A percentile compares a stretch with the other conserved stretches of the same genome.
Evolutionary conservation across 2,888 invertebrate species (phyloP).

Genomic region (Lochmaea crataegi): DNA sequence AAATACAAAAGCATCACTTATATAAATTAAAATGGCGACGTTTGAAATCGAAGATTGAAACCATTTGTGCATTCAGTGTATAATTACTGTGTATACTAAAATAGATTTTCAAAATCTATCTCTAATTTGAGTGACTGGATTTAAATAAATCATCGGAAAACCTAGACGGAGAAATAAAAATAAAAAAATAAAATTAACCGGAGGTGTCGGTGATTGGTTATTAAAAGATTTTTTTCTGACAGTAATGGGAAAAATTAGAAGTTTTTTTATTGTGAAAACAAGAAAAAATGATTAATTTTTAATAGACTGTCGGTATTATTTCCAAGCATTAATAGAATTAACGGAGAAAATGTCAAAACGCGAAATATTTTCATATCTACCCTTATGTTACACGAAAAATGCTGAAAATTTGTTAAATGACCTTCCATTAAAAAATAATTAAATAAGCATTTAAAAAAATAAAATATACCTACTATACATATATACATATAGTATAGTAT

Average conservation of each 20-base stretch:
- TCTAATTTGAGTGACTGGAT: slow-evolving; percentile 55
- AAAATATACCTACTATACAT: too few species aligned
- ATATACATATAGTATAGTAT: too few species aligned
- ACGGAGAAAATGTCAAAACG: too few species aligned
- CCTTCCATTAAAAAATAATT: too few species aligned
- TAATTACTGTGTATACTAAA: slow-evolving; percentile 55
- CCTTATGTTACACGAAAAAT: too few species aligned
- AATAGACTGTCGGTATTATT: too few species aligned
- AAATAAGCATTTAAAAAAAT: too few species aligned
- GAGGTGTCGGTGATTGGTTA: slow-evolving; percentile 56
- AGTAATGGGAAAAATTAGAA: slow-evolving; percentile 42
- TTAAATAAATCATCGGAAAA: slow-evolving; percentile 56
- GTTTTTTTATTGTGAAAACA: background rate
- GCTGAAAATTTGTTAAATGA: too few species aligned
- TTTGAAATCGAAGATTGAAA: slow-evolving; percentile 51
- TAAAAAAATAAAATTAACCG: slow-evolving; percentile 37
- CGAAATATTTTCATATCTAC: too few species aligned
- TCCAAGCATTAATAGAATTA: too few species aligned
- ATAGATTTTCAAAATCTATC: slow-evolving; percentile 56
- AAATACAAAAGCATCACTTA: background rate
- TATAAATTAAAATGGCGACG: background rate
- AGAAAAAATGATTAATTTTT: background rate
- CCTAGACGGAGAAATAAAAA: slow-evolving; percentile 52
- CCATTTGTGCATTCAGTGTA: slow-evolving; percentile 58
- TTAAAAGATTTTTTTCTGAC: slow-evolving; percentile 54